Conservation (phyloP, 2,888 invertebrate genomes). For the Cerceris ruficornis region DNA sequence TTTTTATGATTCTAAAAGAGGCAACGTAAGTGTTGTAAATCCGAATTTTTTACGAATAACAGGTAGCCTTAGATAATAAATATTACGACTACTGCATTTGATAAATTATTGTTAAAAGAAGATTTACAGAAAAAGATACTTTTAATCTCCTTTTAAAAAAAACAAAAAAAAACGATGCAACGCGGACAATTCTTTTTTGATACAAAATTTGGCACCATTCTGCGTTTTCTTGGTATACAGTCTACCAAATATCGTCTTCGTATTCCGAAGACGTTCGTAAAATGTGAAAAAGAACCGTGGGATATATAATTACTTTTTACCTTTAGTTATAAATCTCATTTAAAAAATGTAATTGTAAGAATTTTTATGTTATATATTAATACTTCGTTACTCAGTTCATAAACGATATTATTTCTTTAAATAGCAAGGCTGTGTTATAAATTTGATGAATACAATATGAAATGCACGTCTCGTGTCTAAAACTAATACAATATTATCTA, state of each 20-base stretch:
- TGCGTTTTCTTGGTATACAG: conserved; percentile 23
- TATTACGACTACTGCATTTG: conserved; percentile 48
- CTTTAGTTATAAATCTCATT: conserved; percentile 31
- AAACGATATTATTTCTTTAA: conserved; percentile 52
- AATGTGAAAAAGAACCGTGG: conserved; percentile 24
- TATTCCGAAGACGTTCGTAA: conserved; percentile 25
- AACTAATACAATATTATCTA: conserved; percentile 43
- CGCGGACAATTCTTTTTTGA: conserved; percentile 43
- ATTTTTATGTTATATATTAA: conserved; percentile 40
- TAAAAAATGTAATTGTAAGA: conserved; percentile 33
- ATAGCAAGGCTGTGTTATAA: conserved; percentile 56
- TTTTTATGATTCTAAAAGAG: conserved; percentile 38
- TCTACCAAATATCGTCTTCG: conserved; percentile 21
- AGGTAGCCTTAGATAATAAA: conserved; percentile 53
- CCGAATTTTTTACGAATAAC: conserved; percentile 34
- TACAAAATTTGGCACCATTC: conserved; percentile 70
- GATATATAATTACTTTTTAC: conserved; percentile 49
- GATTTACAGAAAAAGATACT: conserved; percentile 42
- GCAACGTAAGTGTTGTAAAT: conserved; percentile 53
- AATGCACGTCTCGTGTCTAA: conserved; percentile 41
- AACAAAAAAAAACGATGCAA: conserved; percentile 54
- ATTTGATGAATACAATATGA: conserved; percentile 52
- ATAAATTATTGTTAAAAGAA: conserved; percentile 48
- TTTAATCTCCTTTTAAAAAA: conserved; percentile 40
- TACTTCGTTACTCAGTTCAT: conserved; percentile 38